phyloP scores from a whole-genome alignment of 2,113 vertebrate genomes.

The Callipepla squamata region DNA sequence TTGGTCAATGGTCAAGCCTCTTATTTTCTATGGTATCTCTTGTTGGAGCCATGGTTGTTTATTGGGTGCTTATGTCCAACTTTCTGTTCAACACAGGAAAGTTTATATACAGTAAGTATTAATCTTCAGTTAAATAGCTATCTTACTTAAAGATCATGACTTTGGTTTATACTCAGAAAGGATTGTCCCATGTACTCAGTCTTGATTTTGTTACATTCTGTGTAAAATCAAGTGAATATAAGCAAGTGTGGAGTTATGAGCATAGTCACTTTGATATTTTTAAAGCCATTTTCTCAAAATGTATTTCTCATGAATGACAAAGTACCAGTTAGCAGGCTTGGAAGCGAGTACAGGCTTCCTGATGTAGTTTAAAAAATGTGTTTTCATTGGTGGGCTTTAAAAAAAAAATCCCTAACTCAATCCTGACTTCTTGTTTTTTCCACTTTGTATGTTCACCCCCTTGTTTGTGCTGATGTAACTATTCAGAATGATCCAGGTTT shows the following conservation, averaged over 20 bases:
- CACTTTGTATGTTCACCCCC: background rate
- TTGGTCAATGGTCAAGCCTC: conserved; percentile 94
- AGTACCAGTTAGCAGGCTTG: background rate
- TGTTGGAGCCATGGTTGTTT: conserved; percentile 96
- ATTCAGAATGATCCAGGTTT: background rate
- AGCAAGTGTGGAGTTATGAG: background rate
- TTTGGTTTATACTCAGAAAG: background rate
- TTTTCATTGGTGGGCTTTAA: background rate
- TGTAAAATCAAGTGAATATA: background rate
- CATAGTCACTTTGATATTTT: background rate
- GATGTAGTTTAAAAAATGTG: background rate
- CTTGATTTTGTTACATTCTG: rapidly evolving
- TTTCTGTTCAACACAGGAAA: conserved; percentile 95
- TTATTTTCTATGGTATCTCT: conserved; percentile 94
- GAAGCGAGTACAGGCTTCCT: background rate
- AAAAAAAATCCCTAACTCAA: background rate
- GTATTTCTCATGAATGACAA: background rate
- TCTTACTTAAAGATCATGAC: background rate
- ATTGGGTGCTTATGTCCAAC: conserved; percentile 99
- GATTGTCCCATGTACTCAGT: background rate
- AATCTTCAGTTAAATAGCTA: background rate
- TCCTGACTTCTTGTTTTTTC: background rate
- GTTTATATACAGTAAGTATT: conserved; percentile 94
- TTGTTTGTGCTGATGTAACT: background rate
- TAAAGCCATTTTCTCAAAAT: background rate